A percentile compares a stretch with the other conserved stretches of the same genome.
These are phyloP conservation scores for Micrastur ruficollis DNA, from an alignment of 2,797 vertebrate genomes.

Conservation along the genomic window DNA sequence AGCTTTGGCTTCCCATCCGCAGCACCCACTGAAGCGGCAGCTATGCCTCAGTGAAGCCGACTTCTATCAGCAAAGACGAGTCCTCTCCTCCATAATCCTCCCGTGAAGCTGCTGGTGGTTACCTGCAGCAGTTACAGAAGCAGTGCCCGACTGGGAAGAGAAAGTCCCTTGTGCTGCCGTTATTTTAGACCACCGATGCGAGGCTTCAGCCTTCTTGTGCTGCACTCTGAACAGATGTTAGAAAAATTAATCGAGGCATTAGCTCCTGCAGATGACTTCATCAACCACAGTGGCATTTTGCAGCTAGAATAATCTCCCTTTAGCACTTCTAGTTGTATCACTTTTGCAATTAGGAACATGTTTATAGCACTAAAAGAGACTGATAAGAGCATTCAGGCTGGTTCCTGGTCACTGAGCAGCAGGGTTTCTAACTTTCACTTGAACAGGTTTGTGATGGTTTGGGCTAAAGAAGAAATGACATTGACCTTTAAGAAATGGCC, in stretches of 20 bases:
- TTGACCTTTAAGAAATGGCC: not conserved
- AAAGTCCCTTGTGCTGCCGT: not conserved
- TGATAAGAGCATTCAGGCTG: not conserved
- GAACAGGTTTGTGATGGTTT: not conserved
- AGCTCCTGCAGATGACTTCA: not conserved
- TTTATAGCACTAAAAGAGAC: not conserved
- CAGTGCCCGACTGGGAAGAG: not conserved
- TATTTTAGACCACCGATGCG: not conserved
- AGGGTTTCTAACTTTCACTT: not conserved
- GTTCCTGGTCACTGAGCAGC: not conserved
- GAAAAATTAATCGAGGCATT: not conserved
- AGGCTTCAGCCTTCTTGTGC: not conserved
- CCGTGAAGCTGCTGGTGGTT: not conserved
- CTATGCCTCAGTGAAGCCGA: accelerated
- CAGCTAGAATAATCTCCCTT: conserved; percentile 3
- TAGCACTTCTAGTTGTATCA: conserved; percentile 2
- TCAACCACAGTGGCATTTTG: conserved; percentile 1
- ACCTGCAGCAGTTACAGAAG: not conserved
- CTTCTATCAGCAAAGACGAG: not conserved
- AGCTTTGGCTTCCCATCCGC: not conserved
- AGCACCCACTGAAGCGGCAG: accelerated
- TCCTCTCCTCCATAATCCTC: not conserved
- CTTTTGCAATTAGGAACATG: conserved; percentile 28
- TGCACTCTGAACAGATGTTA: not conserved
- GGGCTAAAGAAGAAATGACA: not conserved